These are phyloP conservation scores for Drosophila persimilis DNA, from an alignment of 1,140 invertebrate species.

Conservation along the genomic window DNA sequence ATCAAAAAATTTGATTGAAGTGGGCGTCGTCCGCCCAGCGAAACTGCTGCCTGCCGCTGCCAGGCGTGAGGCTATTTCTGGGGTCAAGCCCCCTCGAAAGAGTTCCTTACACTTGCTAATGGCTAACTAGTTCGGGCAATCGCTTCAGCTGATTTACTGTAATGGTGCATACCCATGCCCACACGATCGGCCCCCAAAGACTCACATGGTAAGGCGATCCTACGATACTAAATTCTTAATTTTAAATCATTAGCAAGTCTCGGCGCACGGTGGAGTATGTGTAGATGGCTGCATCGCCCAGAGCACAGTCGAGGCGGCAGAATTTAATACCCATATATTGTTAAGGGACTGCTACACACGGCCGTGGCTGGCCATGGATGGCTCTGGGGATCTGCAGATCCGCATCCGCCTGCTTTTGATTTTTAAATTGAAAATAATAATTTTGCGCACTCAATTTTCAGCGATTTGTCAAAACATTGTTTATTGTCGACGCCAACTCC, in stretches of 20 bases:
- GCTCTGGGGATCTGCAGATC: constrained; percentile 7
- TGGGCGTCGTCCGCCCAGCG: constrained; percentile 45
- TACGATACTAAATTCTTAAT: constrained; percentile 81
- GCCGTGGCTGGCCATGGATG: constrained; percentile 1
- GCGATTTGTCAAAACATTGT: constrained; percentile 83
- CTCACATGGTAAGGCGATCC: constrained; percentile 37
- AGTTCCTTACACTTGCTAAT: constrained; percentile 60
- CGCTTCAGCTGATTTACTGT: constrained; percentile 59
- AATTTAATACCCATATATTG: constrained; percentile 80
- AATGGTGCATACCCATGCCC: constrained; percentile 59
- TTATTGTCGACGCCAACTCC: constrained; percentile 75
- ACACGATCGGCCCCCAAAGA: constrained; percentile 31
- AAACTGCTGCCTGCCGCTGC: constrained; percentile 20
- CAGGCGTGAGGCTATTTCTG: constrained; percentile 74
- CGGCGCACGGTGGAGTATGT: not conserved
- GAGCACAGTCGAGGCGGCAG: constrained; percentile 55
- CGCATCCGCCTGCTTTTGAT: constrained; percentile 55
- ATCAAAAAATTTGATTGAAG: constrained; percentile 82
- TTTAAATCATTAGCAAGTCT: constrained; percentile 80
- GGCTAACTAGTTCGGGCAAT: constrained; percentile 19
- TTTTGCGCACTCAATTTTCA: constrained; percentile 83
- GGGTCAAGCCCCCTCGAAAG: constrained; percentile 51
- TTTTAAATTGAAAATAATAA: constrained; percentile 83
- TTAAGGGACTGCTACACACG: constrained; percentile 44
- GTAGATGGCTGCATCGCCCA: constrained; percentile 14